Base-by-base conservation (phyloP, 2,888 invertebrate genomes). In the Gastracanthus pulcherrimus region DNA sequence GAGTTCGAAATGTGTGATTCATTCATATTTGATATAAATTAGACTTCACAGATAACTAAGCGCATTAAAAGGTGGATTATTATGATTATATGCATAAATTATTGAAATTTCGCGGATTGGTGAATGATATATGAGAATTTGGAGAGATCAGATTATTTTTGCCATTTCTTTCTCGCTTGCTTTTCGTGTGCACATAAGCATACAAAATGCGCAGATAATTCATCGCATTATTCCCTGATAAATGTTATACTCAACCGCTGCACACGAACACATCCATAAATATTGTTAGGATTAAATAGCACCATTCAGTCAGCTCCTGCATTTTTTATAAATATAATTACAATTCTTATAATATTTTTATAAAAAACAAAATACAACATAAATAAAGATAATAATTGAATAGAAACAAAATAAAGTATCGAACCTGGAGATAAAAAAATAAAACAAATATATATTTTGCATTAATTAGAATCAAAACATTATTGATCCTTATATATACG, bases 211-310 rank as follows among this genome's bases (percentile, higher is more conserved):
- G 55, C 60, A 38, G 19, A 62, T 70, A 55, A 69, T 60, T 75
- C 38, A 80, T 71, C 64, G 64, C 64, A 70, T 76, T 69, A 38
- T 41, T 60, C 19, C 62, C 69, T 76, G 62, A 64, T 55, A 70
- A 76, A 79, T 58, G 66, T 67, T 79, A 77, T 48, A 78, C 45
- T 67, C 16, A 36, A 67, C 2, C 23, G 48, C 58, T 67, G 60
- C 48, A 41, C 41, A 70, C 4, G 23, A 62, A 26, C 75, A 64
- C 51, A 70, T 55, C 48, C 62, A 70, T 29, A 62, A 34, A 55
- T 69, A 74, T 60, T 29, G 51, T 70, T 80, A 80, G 34, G 74
- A 51, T 51, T 48, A 71, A 69, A 38, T 48, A 78, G 34, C 36
- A 75, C 36, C 41, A 58, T 38, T 75, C 67, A 62, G 38, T 67